Base-by-base conservation (phyloP, 2,888 invertebrate species). In the Sphinx pinastri region DNA sequence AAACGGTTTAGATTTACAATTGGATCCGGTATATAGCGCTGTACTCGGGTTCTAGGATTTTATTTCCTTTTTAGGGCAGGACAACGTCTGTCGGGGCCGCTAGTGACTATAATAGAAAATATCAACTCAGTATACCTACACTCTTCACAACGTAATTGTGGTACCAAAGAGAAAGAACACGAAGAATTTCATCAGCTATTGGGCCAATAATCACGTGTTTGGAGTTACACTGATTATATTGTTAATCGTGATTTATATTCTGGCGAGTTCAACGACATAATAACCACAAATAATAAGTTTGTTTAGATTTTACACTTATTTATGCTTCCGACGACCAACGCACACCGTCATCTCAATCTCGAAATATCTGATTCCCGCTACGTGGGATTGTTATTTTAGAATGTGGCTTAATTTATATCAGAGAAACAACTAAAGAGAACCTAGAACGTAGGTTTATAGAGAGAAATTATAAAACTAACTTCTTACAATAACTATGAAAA, bases 251-350 rank as follows among this genome's bases (percentile, higher is more conserved):
- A 63, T 63, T 19, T 13, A 2, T 13, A 19, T 47, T 47, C 16
- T 49, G 49, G 7, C 31, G 38, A 49, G 63, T 63, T 63, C 63
- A 63, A 63, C 49, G 63, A 49, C 63, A 63, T 63, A 63, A 63
- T 63, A 49, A 49, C 49, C 63, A 49, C 31, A 58, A 55, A 51
- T 59, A 16, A 59, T 68, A 51, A 57, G 49, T 68, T 68, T 68
- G 47, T 63, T 63, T 63, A 19, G 63, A 60, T 60, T 14, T 60
- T 63, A 63, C 63, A 63, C 49, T 63, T 68, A 68, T 68, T 68
- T 68, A 38, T 51, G 68, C n/a, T 55, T 51, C 25, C 38, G n/a
- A 59, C 59, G 68, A 68, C 68, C 68, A 68, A 68, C 59, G 68
- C 68, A 51, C 49, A 58, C 14, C 58, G 16, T 55, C 55, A 55